Percentiles rank a stretch among this genome's conserved stretches.
phyloP scores from a whole-genome alignment of 2,797 vertebrate species.

The Buceros bicornis region DNA sequence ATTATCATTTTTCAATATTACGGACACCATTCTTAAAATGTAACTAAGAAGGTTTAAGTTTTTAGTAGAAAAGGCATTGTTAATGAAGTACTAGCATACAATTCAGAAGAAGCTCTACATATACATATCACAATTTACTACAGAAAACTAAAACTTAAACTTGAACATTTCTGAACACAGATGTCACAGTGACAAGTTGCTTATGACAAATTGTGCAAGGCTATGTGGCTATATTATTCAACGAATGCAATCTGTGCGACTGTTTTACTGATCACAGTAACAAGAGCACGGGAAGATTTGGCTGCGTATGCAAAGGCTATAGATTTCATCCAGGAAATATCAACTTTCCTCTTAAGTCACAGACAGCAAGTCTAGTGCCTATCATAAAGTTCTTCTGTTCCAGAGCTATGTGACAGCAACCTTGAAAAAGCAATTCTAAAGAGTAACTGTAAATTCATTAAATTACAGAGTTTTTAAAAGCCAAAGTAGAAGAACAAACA shows the following conservation, averaged over 20 bases:
- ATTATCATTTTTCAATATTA: neutral
- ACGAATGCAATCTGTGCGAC: neutral
- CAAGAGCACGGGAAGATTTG: neutral
- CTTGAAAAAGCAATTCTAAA: neutral
- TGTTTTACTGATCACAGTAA: neutral
- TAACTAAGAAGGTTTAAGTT: neutral
- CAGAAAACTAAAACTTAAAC: neutral
- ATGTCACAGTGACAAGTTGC: neutral
- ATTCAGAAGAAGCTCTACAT: neutral
- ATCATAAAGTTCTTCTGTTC: neutral
- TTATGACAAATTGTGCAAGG: neutral
- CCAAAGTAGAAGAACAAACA: neutral
- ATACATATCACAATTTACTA: neutral
- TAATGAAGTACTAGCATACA: neutral
- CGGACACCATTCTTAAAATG: too few species aligned
- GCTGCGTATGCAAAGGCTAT: neutral
- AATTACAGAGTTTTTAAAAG: neutral
- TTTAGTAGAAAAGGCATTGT: neutral
- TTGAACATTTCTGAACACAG: neutral
- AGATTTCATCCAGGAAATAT: neutral
- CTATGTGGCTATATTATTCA: fast-evolving
- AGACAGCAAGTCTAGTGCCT: neutral
- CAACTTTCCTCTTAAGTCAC: neutral
- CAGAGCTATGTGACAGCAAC: neutral
- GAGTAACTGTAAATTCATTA: neutral